Percentiles rank a stretch among this genome's conserved stretches.
Conservation (phyloP, 2,113 vertebrate genomes). For the Ptilorrhoa leucosticta region DNA sequence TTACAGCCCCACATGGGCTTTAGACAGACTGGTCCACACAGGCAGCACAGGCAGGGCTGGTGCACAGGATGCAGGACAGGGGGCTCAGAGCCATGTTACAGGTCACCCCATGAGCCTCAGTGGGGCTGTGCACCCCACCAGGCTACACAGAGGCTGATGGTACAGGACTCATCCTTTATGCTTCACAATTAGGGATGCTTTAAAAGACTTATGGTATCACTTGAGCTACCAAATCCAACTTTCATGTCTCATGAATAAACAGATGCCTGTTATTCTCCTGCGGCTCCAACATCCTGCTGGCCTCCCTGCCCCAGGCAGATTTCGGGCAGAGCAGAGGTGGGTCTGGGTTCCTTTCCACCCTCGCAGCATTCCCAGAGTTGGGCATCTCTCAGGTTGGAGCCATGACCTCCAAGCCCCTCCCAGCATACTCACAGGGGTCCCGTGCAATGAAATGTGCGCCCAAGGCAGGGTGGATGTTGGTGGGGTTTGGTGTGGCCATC, state of each 20-base stretch:
- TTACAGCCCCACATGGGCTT: neutral
- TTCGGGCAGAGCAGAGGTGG: neutral
- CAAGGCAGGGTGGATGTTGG: conserved; percentile 94
- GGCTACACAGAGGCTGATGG: neutral
- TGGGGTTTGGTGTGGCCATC: conserved; percentile 97
- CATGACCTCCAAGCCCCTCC: neutral
- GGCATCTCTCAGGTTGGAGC: neutral
- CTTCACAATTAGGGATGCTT: neutral
- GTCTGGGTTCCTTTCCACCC: neutral
- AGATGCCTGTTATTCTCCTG: neutral
- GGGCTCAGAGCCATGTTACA: neutral
- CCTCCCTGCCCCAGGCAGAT: neutral
- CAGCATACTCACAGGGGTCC: conserved; percentile 93
- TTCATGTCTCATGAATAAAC: too few relatives aligned
- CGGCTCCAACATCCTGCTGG: neutral
- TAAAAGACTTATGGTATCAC: neutral
- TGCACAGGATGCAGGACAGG: neutral
- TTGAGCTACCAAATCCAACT: neutral
- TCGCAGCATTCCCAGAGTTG: neutral
- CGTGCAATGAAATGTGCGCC: conserved; percentile 98
- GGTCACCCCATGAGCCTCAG: neutral
- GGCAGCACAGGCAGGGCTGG: neutral
- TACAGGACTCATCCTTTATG: neutral
- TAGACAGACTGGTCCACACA: neutral
- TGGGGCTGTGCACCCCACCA: neutral